Percentiles rank a stretch among this genome's conserved stretches.
phyloP scores from a whole-genome alignment of 2,113 vertebrate genomes.

The Kryptolebias marmoratus region DNA sequence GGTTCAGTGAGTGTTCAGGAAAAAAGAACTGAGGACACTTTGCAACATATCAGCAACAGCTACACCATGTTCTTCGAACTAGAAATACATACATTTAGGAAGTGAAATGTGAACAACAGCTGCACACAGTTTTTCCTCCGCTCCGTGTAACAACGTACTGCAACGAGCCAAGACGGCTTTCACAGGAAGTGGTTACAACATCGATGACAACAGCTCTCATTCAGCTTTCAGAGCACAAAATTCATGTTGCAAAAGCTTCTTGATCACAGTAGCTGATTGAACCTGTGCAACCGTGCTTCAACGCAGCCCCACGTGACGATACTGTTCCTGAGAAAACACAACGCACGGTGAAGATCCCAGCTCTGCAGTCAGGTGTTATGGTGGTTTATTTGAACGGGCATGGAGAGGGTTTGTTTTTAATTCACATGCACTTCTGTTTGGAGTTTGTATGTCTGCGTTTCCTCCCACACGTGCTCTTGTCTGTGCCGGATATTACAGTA shows the following conservation, averaged over 20 bases:
- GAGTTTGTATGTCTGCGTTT: not conserved
- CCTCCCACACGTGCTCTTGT: constrained; percentile 9
- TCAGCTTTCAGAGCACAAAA: constrained; percentile 58
- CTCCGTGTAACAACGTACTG: constrained; percentile 30
- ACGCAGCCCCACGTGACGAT: too few species aligned
- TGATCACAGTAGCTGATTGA: not conserved
- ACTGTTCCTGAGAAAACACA: too few species aligned
- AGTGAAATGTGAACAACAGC: constrained; percentile 48
- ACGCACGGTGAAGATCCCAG: not conserved
- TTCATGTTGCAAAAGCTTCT: constrained; percentile 1
- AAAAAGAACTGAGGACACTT: not conserved
- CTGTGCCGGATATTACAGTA: too few species aligned
- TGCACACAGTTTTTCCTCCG: constrained; percentile 11
- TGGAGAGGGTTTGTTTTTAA: not conserved
- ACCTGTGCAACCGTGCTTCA: not conserved
- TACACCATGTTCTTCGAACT: not conserved
- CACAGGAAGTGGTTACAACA: constrained; percentile 73
- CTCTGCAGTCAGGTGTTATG: not conserved
- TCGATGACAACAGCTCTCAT: constrained; percentile 54
- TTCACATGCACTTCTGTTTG: not conserved
- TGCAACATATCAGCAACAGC: not conserved
- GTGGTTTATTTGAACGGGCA: not conserved
- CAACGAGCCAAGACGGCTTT: constrained; percentile 45
- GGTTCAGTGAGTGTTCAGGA: not conserved
- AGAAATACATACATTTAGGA: constrained; percentile 27